These are phyloP conservation scores for Aphrophora alni DNA, from an alignment of 2,888 invertebrate species.

Conservation along the genomic window DNA sequence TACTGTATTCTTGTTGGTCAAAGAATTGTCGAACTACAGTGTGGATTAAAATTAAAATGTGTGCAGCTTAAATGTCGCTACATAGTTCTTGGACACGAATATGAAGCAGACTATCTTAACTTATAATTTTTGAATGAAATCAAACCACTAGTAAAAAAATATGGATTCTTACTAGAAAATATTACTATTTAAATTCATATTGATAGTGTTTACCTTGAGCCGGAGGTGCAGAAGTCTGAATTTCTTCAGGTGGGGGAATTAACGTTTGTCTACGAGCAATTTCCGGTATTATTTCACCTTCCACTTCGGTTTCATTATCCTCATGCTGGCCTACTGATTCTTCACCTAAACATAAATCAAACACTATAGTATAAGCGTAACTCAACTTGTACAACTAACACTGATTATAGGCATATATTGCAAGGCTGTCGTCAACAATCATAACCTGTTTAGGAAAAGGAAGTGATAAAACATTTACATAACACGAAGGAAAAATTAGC, in stretches of 20 bases:
- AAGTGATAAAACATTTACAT: neutral
- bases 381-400: too few species aligned
- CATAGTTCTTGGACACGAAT: too few species aligned
- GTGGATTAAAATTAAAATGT: too few species aligned
- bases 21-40: too few species aligned
- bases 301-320: conserved; percentile 9
- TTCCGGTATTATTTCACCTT: conserved; percentile 28
- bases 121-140: too few species aligned
- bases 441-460: neutral
- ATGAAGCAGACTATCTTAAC: too few species aligned
- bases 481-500: neutral
- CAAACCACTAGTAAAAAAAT: too few species aligned
- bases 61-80: too few species aligned
- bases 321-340: neutral
- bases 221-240: neutral
- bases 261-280: conserved; percentile 42
- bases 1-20: too few species aligned
- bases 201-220: neutral
- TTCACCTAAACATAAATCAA: neutral
- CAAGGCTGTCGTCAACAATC: neutral
- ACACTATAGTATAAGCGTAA: neutral
- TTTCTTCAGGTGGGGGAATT: conserved; percentile 38
- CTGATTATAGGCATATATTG: neutral
- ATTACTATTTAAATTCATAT: neutral
- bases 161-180: too few species aligned